Conservation (phyloP, 2,113 vertebrate genomes). For the Sebastes fasciatus region DNA sequence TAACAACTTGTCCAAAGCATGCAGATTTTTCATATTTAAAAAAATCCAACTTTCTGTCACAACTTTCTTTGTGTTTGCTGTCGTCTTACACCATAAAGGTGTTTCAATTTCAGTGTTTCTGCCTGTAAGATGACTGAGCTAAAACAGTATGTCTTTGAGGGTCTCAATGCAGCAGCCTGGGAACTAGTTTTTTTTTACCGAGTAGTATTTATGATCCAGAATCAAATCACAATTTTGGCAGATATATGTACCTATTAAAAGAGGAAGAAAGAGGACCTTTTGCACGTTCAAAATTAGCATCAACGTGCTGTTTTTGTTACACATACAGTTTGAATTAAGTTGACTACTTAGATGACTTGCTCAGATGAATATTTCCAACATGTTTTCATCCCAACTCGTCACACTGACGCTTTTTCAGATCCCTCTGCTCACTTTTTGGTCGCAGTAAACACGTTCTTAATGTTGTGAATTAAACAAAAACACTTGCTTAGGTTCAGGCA, state of each 20-base stretch:
- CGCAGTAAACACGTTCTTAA: no score
- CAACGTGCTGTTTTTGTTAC: neutral
- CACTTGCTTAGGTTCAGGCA: no score
- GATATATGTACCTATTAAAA: neutral
- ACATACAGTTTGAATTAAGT: neutral
- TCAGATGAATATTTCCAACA: neutral
- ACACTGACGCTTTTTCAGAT: no score
- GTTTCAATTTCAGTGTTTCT: neutral
- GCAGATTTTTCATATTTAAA: neutral
- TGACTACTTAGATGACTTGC: neutral
- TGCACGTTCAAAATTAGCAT: conserved; percentile 6
- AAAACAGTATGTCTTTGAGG: neutral
- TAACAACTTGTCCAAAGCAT: neutral
- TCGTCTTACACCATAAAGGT: neutral
- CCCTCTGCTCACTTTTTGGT: no score
- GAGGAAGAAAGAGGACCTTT: conserved; percentile 2
- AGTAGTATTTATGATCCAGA: neutral
- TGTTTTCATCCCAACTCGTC: no score
- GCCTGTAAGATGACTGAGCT: neutral
- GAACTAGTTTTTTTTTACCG: neutral
- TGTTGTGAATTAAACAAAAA: no score
- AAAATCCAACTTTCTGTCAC: neutral
- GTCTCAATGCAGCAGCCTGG: neutral
- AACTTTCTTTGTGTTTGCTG: neutral
- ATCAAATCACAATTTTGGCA: neutral